Percentiles rank a stretch among this genome's conserved stretches.
Conservation (phyloP, 1,140 invertebrate species). For the Nasonia giraulti region DNA sequence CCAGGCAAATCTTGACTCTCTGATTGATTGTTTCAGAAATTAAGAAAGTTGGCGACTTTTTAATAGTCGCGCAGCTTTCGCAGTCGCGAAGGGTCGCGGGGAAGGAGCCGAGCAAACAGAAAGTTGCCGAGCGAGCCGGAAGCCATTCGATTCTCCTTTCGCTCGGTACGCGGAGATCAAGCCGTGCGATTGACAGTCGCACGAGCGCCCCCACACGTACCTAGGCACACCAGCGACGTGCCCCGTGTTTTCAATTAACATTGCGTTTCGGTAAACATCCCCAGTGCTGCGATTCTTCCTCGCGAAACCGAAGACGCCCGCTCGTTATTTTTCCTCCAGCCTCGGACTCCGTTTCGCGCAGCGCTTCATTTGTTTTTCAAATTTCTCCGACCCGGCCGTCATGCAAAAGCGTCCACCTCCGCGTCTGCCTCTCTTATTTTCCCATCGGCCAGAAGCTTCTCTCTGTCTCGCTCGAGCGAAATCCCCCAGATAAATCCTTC, state of each 20-base stretch:
- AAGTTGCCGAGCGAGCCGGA: no score
- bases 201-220: no score
- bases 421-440: constrained; percentile 18
- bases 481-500: constrained; percentile 43
- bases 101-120: no score
- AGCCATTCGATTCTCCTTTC: constrained; percentile 38
- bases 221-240: no score
- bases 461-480: not conserved
- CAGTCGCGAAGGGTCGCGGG: no score
- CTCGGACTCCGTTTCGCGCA: not conserved
- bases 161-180: not conserved
- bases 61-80: not conserved
- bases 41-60: constrained; percentile 43
- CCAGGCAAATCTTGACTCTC: constrained; percentile 19
- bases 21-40: constrained; percentile 51
- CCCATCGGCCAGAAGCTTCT: constrained; percentile 21
- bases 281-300: no score
- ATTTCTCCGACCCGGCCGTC: not conserved
- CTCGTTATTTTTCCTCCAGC: not conserved
- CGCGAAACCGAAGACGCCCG: no score
- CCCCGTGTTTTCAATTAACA: no score
- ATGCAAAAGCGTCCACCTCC: constrained; percentile 19
- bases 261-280: no score
- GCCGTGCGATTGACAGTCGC: no score
- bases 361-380: constrained; percentile 17